Conservation (phyloP, 2,888 invertebrate genomes). For the Elysia crispata region DNA sequence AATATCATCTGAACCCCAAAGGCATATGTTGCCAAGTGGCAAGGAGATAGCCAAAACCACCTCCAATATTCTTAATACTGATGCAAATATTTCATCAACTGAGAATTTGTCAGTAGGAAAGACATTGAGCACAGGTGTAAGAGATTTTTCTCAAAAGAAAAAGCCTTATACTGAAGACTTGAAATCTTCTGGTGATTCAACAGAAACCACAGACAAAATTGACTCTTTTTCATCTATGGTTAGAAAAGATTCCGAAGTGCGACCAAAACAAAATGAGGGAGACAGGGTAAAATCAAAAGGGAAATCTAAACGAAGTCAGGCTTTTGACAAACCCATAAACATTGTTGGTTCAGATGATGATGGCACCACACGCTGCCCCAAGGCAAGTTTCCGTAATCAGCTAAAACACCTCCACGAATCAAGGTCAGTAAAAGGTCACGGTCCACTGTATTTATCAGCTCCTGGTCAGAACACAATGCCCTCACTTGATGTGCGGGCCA, state of each 20-base stretch:
- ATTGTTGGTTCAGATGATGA: constrained; percentile 16
- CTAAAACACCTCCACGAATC: constrained; percentile 39
- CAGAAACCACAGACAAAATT: constrained; percentile 35
- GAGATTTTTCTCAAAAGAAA: no score
- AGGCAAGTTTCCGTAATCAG: constrained; percentile 32
- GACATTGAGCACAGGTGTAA: no score
- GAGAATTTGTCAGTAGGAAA: no score
- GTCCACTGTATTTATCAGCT: background rate
- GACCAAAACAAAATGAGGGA: background rate
- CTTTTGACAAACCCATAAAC: constrained; percentile 40
- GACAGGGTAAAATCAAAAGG: background rate
- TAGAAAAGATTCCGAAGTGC: no score
- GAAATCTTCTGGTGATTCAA: constrained; percentile 17
- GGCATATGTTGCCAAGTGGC: no score
- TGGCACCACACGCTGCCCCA: background rate
- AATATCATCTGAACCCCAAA: no score
- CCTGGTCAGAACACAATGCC: background rate
- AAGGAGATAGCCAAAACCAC: no score
- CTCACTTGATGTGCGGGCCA: background rate
- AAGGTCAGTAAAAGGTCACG: constrained; percentile 40
- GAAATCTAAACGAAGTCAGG: constrained; percentile 31
- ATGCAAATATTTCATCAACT: no score
- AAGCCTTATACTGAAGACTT: background rate
- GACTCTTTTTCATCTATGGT: background rate
- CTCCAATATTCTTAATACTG: no score